These are phyloP conservation scores for Emberiza fucata DNA, from an alignment of 2,113 vertebrate species.

Conservation along the genomic window DNA sequence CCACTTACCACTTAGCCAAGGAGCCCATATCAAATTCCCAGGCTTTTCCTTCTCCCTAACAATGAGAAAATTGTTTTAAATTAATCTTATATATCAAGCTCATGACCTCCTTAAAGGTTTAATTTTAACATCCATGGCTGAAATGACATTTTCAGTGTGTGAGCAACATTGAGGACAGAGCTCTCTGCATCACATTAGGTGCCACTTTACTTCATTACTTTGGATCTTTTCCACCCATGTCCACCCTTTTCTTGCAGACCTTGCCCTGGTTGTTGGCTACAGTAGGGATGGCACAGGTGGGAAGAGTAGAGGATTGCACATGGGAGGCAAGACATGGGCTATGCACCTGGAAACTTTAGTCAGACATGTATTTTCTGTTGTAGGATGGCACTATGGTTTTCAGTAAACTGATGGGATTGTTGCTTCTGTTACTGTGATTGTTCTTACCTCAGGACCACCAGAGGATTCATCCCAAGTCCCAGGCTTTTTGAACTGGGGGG, in stretches of 20 bases:
- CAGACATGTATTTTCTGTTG: background rate
- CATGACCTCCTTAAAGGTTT: background rate
- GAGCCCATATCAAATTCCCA: background rate
- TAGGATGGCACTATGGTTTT: fast-evolving
- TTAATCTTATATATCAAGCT: background rate
- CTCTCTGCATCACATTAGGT: background rate
- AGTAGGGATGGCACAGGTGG: background rate
- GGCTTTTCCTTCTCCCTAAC: background rate
- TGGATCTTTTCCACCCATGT: fast-evolving
- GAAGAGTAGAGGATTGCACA: background rate
- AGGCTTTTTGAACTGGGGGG: background rate
- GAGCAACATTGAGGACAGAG: background rate
- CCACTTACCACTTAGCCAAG: background rate
- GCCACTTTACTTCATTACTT: background rate
- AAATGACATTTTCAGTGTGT: background rate
- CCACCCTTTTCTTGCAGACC: fast-evolving
- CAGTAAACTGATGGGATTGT: background rate
- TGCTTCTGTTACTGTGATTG: background rate
- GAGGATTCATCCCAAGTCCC: background rate
- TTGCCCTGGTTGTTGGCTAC: background rate
- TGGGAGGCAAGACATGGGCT: background rate
- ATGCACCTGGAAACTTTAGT: background rate
- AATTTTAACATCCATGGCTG: background rate
- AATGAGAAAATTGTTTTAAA: background rate
- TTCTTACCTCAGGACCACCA: background rate